Evolutionary conservation across 2,888 invertebrate genomes (phyloP).

Genomic region (Anorthoa munda): DNA sequence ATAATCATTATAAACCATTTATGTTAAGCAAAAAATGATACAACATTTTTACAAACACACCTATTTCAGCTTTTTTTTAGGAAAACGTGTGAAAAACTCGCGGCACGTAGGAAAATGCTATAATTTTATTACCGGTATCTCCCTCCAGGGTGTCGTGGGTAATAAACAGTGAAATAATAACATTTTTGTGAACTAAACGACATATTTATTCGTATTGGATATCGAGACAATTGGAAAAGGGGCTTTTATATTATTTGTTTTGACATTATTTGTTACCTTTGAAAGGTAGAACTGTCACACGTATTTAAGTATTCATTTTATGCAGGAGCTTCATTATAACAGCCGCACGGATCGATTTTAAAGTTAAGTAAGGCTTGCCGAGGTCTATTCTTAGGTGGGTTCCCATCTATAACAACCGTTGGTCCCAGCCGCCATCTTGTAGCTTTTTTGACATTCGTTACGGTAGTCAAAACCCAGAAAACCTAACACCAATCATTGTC

Average conservation of each 20-base stretch:
- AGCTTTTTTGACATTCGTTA: too few species aligned
- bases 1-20: background rate
- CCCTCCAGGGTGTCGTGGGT: slow-evolving; percentile 62
- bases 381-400: too few species aligned
- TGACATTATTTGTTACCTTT: slow-evolving; percentile 25
- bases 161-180: slow-evolving; percentile 51
- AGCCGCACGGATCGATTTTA: too few species aligned
- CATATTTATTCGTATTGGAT: slow-evolving; percentile 36
- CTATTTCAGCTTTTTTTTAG: slow-evolving; percentile 8
- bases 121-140: slow-evolving; percentile 59
- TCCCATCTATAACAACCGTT: too few species aligned
- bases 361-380: too few species aligned
- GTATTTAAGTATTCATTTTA: background rate
- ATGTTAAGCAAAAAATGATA: background rate
- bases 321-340: background rate
- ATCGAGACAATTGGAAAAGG: slow-evolving; percentile 11
- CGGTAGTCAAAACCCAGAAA: too few species aligned
- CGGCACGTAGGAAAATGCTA: slow-evolving; percentile 57
- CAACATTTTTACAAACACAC: slow-evolving; percentile 5
- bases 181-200: slow-evolving; percentile 38
- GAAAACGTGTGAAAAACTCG: slow-evolving; percentile 31
- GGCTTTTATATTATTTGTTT: slow-evolving; percentile 30
- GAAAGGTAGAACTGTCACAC: slow-evolving; percentile 14
- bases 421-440: too few species aligned
- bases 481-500: too few species aligned